Percentiles rank a stretch among this genome's conserved stretches.
Conservation (phyloP, 2,888 invertebrate genomes). For the Ischnus inquisitorius region DNA sequence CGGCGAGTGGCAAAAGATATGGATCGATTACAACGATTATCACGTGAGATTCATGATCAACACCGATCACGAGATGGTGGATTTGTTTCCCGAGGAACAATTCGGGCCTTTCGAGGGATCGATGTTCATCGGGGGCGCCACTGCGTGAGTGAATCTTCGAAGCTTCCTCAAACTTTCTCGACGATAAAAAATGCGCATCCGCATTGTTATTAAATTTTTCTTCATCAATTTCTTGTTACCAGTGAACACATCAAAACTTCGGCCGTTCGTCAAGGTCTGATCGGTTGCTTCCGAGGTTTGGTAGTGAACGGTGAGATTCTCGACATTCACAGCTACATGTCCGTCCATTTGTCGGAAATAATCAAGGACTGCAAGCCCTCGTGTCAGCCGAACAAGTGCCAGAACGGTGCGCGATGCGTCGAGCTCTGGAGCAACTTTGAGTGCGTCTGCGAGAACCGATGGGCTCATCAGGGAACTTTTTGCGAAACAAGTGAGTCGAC, state of each 20-base stretch:
- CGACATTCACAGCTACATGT: constrained; percentile 97
- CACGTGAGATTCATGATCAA: constrained; percentile 97
- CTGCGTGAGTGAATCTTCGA: constrained; percentile 89
- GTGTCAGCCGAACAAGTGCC: constrained; percentile 97
- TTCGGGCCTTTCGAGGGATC: constrained; percentile 97
- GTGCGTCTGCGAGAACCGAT: constrained; percentile 96
- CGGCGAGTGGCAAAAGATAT: constrained; percentile 98
- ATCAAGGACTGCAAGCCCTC: constrained; percentile 97
- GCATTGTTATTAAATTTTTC: background rate
- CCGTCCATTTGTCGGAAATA: constrained; percentile 95
- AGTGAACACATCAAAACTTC: constrained; percentile 94
- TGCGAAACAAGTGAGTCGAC: constrained; percentile 94
- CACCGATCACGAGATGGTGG: constrained; percentile 95
- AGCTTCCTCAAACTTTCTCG: background rate
- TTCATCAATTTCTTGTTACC: constrained; percentile 69
- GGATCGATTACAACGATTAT: constrained; percentile 97
- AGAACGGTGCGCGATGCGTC: constrained; percentile 95
- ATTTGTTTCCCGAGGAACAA: constrained; percentile 93
- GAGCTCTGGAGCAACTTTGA: constrained; percentile 97
- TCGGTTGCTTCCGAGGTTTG: constrained; percentile 97
- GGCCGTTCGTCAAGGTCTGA: constrained; percentile 94
- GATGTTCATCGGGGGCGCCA: constrained; percentile 97
- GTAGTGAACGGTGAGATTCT: constrained; percentile 96
- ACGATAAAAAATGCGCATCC: constrained; percentile 15
- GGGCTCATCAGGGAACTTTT: constrained; percentile 96